Evolutionary conservation across 2,113 vertebrate genomes (phyloP), one percentile per base, ranked within the genome.

Genomic region (Charina bottae): DNA sequence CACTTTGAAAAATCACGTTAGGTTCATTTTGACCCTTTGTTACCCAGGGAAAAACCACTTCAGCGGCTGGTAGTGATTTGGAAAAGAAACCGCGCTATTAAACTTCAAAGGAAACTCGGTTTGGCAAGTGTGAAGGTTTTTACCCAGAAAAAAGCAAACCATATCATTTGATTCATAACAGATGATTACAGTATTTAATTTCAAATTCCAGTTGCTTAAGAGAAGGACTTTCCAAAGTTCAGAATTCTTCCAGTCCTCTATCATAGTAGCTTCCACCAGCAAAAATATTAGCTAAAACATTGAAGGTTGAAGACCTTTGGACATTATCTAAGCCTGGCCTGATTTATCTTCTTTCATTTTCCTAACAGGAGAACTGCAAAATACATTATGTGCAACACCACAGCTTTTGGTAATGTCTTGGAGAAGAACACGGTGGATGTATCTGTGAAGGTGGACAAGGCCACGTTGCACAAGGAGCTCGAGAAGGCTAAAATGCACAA

Each of bases 301-400:
- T 49, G 49, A 49, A 49, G 53, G 0, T 0, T 60, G 83, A 21
- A 8, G 2, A 89, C 53, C n/a, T 91, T 89, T 9, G 6, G n/a
- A 11, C 0, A 0, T 37, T 54, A 0, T 0, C 86, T 87, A 91
- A 21, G 59, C 83, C 87, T 2, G 1, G 4, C 62, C 68, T 19
- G 12, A 3, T 95, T 59, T 33, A 21, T 1, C 85, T 90, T 60
- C 0, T 0, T 92, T 91, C n/a, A 2, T 90, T 90, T 87, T 49
- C 28, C 89, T 58, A 54, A 2, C 95, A 99, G 99, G 98, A 98
- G 99, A 64, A 98, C 98, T 1, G 97, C 98, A 0, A 97, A 98
- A 92, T 98, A 97, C 96, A 99, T 99, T 60, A 97, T 99, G 17
- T 99, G 99, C 24, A 98, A 98, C 68, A 99, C 99, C 53, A 98